Percentiles rank a stretch among this genome's conserved stretches.
phyloP scores from a whole-genome alignment of 2,113 vertebrate genomes.

The Enhydra lutris region DNA sequence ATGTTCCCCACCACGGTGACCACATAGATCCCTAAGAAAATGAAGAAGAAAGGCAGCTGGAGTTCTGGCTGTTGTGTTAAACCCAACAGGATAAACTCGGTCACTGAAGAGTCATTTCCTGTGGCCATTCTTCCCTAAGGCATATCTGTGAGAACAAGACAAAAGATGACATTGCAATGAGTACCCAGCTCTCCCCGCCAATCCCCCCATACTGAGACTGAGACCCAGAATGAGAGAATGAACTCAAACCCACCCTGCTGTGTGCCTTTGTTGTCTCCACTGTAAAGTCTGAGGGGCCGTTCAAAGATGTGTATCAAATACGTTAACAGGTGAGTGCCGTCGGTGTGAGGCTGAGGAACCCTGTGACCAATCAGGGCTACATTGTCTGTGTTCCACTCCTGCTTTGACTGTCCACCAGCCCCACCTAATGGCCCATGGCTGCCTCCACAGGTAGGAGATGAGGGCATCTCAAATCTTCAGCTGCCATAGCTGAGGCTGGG shows the following conservation, averaged over 20 bases:
- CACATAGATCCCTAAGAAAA: constrained; percentile 38
- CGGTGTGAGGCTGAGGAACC: neutral
- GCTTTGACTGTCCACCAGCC: neutral
- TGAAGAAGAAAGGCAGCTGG: constrained; percentile 39
- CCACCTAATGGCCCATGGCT: neutral
- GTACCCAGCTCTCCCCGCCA: neutral
- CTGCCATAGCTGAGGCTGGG: neutral
- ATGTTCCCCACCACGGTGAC: constrained; percentile 26
- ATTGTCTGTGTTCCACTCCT: neutral
- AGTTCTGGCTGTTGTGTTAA: neutral
- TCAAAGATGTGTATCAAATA: no score
- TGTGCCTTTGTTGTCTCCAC: neutral
- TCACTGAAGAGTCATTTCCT: neutral
- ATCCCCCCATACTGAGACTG: neutral
- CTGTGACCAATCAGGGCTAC: neutral
- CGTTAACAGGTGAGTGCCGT: neutral
- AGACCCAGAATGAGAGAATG: neutral
- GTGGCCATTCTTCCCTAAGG: neutral
- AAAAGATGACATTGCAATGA: neutral
- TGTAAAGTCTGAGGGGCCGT: neutral
- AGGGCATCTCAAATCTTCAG: neutral
- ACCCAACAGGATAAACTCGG: constrained; percentile 20
- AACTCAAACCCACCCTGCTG: neutral
- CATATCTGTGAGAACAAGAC: neutral
- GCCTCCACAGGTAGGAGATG: neutral